phyloP scores from a whole-genome alignment of 1,140 invertebrate species.

The Leptinotarsa defecta region DNA sequence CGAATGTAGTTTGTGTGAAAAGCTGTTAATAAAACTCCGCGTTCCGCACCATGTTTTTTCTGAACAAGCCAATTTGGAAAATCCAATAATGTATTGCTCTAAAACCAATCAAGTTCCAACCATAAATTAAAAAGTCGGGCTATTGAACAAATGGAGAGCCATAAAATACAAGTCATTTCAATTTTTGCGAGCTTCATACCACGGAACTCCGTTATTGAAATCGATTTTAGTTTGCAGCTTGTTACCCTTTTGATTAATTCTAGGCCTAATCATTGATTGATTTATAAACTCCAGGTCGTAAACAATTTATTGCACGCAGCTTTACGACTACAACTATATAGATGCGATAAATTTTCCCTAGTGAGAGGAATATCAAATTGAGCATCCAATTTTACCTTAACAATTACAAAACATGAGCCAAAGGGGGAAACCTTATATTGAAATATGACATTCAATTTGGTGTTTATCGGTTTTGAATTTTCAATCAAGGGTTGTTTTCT shows the following conservation, averaged over 20 bases:
- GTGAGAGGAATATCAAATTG: too few relatives aligned
- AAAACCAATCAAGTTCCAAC: not conserved
- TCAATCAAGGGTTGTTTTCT: too few relatives aligned
- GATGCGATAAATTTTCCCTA: too few relatives aligned
- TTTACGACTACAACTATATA: too few relatives aligned
- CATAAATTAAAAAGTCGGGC: constrained; percentile 6
- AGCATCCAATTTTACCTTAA: too few relatives aligned
- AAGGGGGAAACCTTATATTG: too few relatives aligned
- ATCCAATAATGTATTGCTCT: not conserved
- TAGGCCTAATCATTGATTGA: not conserved
- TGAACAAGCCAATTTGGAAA: not conserved
- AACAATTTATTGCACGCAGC: too few relatives aligned
- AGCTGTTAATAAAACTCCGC: not conserved
- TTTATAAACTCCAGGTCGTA: not conserved
- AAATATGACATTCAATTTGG: too few relatives aligned
- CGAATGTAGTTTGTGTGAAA: not conserved
- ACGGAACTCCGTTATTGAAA: constrained; percentile 5
- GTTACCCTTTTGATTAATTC: not conserved
- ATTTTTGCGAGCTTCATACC: not conserved
- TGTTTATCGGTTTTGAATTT: too few relatives aligned
- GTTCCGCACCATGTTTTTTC: not conserved
- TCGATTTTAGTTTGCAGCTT: constrained; percentile 1
- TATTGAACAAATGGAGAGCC: constrained; percentile 8
- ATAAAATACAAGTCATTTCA: constrained; percentile 9
- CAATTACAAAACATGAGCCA: too few relatives aligned